phyloP scores from a whole-genome alignment of 1,140 invertebrate genomes.

The Lordiphosa mommai region DNA sequence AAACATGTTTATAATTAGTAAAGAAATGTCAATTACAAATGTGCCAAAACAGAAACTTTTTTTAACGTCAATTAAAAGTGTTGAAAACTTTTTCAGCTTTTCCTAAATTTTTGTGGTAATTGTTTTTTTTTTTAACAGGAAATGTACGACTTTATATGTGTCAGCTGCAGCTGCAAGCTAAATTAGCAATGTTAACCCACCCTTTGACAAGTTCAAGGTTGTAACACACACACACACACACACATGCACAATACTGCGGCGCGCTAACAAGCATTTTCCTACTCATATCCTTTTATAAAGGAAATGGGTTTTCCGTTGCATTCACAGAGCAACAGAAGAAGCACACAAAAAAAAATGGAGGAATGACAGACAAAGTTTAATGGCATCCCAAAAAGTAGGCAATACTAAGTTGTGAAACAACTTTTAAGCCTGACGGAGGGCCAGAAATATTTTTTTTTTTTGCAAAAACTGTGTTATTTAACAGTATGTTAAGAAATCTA shows the following conservation, averaged over 20 bases:
- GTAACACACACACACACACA: conserved; percentile 2
- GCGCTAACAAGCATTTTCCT: conserved; percentile 71
- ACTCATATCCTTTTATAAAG: conserved; percentile 56
- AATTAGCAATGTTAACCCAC: conserved; percentile 46
- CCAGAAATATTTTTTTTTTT: too few relatives aligned
- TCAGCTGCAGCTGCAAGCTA: conserved; percentile 27
- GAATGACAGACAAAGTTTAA: conserved; percentile 39
- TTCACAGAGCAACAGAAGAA: conserved; percentile 29
- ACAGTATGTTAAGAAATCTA: too few relatives aligned
- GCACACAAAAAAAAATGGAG: conserved; percentile 36
- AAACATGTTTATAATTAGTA: conserved; percentile 53
- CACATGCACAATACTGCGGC: conserved; percentile 17
- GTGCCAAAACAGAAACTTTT: conserved; percentile 6
- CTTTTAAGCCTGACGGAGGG: conserved; percentile 35
- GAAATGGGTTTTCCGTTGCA: conserved; percentile 69
- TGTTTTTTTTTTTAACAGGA: conserved; percentile 52
- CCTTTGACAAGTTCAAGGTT: conserved; percentile 57
- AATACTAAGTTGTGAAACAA: conserved; percentile 30
- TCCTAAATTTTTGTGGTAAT: conserved; percentile 31
- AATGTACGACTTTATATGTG: conserved; percentile 19
- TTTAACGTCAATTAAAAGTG: conserved; percentile 60
- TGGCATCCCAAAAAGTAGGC: conserved; percentile 34
- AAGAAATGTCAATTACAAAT: conserved; percentile 46
- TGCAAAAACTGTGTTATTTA: too few relatives aligned
- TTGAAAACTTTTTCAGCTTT: background rate